These are phyloP conservation scores for Aldabrachelys gigantea DNA, from an alignment of 2,113 vertebrate species.

Conservation along the genomic window DNA sequence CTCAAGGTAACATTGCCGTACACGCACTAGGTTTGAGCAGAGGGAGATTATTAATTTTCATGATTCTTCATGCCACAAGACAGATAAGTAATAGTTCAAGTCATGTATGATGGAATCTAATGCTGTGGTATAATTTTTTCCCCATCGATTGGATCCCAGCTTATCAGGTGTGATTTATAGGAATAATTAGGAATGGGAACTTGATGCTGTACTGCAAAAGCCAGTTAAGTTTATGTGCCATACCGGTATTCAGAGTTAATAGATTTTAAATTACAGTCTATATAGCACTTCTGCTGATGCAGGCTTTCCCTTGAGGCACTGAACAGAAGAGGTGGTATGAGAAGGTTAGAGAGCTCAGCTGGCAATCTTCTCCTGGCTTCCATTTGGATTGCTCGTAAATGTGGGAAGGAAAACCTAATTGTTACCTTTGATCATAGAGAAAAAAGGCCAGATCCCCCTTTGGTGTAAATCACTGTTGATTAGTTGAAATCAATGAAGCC, in stretches of 20 bases:
- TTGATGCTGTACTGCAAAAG: slow-evolving; percentile 37
- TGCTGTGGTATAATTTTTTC: slow-evolving; percentile 76
- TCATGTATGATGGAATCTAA: slow-evolving; percentile 75
- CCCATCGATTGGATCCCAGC: slow-evolving; percentile 72
- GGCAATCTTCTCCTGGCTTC: neutral
- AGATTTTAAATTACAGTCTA: slow-evolving; percentile 61
- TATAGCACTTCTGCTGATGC: neutral
- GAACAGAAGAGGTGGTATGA: neutral
- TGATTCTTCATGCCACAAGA: slow-evolving; percentile 69
- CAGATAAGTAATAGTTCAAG: slow-evolving; percentile 75
- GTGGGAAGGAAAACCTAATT: neutral
- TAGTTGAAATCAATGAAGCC: neutral
- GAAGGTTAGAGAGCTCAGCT: neutral
- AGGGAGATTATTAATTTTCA: slow-evolving; percentile 74
- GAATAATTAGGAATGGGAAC: slow-evolving; percentile 34
- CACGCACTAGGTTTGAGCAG: slow-evolving; percentile 64
- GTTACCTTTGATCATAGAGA: neutral
- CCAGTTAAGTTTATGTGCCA: slow-evolving; percentile 57
- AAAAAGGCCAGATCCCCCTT: too few relatives aligned
- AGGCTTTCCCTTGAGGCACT: neutral
- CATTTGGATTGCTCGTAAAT: neutral
- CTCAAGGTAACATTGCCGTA: slow-evolving; percentile 48
- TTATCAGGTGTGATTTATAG: slow-evolving; percentile 77
- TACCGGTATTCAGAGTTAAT: slow-evolving; percentile 64
- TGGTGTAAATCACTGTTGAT: neutral